Base-by-base conservation (phyloP, 2,113 vertebrate genomes). In the Scalopus aquaticus region DNA sequence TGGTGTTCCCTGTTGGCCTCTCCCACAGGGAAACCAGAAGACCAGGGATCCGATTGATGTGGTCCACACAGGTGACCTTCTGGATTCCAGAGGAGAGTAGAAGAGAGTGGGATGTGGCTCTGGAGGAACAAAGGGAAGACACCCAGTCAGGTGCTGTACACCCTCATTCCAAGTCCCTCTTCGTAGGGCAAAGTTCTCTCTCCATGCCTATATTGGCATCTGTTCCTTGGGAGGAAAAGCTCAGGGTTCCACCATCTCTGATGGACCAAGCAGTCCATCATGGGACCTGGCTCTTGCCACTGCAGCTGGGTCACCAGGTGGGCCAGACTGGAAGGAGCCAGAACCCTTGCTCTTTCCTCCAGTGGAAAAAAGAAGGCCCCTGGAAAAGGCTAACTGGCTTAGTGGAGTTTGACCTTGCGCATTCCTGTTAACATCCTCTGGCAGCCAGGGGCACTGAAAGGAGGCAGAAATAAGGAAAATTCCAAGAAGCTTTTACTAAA, bases 401-500 rank as follows among this genome's bases (percentile, higher is more conserved):
- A 73, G 64, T 28, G 84, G 72, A 83, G 65, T 87, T 82, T 42
- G 56, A 30, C 58, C 46, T 46, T 32, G 28, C 30, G 95, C 76
- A 39, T 39, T 87, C 60, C 80, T 93, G 46, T 90, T 77, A 83
- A 89, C 80, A 56, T 73, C 46, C 24, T 35, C 87, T 81, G 42
- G 88, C 84, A 81, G 72, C 67, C 95, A 96, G 37, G 30, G 74
- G 39, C 74, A 86, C 78, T 72, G 84, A 90, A 90, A 93, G 88
- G 65, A 94, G 90, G 72, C 60, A 90, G 67, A 62, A 96, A 87
- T 93, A 92, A 77, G 92, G 94, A 85, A 95, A 92, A 93, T 94
- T 95, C 95, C 94, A 96, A 95, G 84, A 84, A 46, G 17, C 60
- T 93, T 97, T 95, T 92, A 95, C 92, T 93, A 93, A 97, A 96